Evolutionary conservation across 2,113 vertebrate species (phyloP).

Genomic region (Dromaius novaehollandiae): DNA sequence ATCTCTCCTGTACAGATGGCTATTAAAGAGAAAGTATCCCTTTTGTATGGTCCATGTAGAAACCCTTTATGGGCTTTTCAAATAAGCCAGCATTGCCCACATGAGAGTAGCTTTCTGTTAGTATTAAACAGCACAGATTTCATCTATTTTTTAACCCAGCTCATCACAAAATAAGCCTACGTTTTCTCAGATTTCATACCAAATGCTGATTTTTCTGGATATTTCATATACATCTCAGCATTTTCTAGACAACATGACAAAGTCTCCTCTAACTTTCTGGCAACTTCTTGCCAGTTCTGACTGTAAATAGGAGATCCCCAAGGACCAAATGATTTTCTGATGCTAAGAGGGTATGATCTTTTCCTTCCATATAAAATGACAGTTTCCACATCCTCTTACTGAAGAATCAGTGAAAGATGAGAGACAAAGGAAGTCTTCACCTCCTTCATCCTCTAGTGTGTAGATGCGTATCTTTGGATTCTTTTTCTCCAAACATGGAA

Average conservation of each 20-base stretch:
- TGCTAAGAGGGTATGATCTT: not conserved
- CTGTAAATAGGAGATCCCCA: not conserved
- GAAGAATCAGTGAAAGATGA: not conserved
- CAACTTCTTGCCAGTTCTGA: not conserved
- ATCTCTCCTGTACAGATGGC: constrained; percentile 99
- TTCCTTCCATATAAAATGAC: not conserved
- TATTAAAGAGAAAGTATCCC: constrained; percentile 98
- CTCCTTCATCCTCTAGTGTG: not conserved
- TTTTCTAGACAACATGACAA: constrained; percentile 39
- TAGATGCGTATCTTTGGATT: not conserved
- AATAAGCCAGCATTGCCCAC: constrained; percentile 86
- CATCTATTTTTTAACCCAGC: constrained; percentile 70
- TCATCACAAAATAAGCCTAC: constrained; percentile 75
- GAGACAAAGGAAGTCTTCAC: not conserved
- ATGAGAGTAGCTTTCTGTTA: constrained; percentile 83
- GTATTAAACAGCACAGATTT: constrained; percentile 83
- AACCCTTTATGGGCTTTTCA: constrained; percentile 88
- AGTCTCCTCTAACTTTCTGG: constrained; percentile 26
- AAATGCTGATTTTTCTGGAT: constrained; percentile 45
- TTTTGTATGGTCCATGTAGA: constrained; percentile 90
- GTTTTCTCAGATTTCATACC: constrained; percentile 67
- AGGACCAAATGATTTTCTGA: not conserved
- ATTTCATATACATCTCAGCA: not conserved
- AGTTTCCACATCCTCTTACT: not conserved
- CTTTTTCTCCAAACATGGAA: not conserved